Base-by-base conservation (phyloP, 2,888 invertebrate species). In the Camptogramma bilineatum region DNA sequence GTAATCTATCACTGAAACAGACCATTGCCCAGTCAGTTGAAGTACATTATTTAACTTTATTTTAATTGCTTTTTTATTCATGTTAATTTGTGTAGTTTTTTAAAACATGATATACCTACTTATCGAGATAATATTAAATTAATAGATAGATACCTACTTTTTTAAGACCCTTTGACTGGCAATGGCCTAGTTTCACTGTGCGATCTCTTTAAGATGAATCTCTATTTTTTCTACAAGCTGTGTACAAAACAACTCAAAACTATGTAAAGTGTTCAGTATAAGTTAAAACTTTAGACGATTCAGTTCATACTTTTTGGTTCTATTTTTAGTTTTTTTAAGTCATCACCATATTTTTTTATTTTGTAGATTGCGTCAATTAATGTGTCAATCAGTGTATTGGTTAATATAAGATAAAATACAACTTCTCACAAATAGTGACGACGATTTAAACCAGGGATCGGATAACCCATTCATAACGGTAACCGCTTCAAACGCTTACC, bases 151-250 rank as follows among this genome's bases (percentile, higher is more conserved):
- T 4, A 28, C 31, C 44, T 39, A 54, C 16, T 57, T 56, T 34
- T 56, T 52, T 51, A 57, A 46, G 34, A 42, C 39, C 42, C 18
- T 16, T 52, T 34, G 68, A 66, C 90, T 87, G 81, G 83, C 87
- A 84, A 93, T 91, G 91, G 87, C 84, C 87, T 87, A 75, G 92
- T 93, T 93, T 93, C 91, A 93, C 88, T 91, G 91, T 81, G 84
- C 85, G 89, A 90, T 90, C 89, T 93, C 91, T 90, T 56, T 84
- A 87, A 90, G 89, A 73, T 89, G 90, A 92, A 91, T 91, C 91
- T 92, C 91, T 93, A 93, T 93, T 93, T 93, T 93, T 93, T 91
- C 93, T 92, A 93, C 91, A 90, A 86, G 87, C 90, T 91, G 90
- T 88, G 90, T 91, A 92, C 89, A 93, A 90, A 91, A 87, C 86